Evolutionary conservation across 2,888 invertebrate genomes (phyloP).

Genomic region (Apamea monoglypha): DNA sequence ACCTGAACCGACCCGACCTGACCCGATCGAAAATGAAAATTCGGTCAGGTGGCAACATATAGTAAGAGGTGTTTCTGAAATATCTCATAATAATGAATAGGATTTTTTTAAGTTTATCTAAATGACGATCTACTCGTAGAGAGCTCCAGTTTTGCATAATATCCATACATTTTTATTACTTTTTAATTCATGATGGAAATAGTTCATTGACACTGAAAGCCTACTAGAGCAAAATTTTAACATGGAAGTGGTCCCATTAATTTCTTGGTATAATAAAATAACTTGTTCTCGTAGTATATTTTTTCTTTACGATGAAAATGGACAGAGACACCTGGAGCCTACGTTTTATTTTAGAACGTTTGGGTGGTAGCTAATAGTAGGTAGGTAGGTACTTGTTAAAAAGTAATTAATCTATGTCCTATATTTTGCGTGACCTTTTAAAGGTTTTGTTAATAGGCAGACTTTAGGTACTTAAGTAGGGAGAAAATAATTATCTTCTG

Average conservation of each 20-base stretch:
- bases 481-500: not conserved
- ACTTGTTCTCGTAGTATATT: slow-evolving; percentile 15
- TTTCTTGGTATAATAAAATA: not conserved
- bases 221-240: slow-evolving; percentile 13
- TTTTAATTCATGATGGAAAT: slow-evolving; percentile 6
- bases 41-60: not conserved
- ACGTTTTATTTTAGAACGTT: not conserved
- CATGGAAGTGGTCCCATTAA: slow-evolving; percentile 24
- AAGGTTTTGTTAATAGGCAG: not conserved
- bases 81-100: not conserved
- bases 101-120: slow-evolving; percentile 7
- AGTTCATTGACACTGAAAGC: slow-evolving; percentile 37
- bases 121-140: not conserved
- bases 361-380: not conserved
- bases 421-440: not conserved
- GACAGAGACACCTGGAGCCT: slow-evolving; percentile 6
- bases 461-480: too few relatives aligned
- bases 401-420: not conserved
- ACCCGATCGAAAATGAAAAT: slow-evolving; percentile 19
- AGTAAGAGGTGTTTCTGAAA: not conserved
- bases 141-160: slow-evolving; percentile 22
- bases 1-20: too few relatives aligned
- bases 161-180: slow-evolving; percentile 23
- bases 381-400: not conserved
- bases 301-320: slow-evolving; percentile 3